phyloP scores from a whole-genome alignment of 1,140 invertebrate species.

The Portunus trituberculatus region DNA sequence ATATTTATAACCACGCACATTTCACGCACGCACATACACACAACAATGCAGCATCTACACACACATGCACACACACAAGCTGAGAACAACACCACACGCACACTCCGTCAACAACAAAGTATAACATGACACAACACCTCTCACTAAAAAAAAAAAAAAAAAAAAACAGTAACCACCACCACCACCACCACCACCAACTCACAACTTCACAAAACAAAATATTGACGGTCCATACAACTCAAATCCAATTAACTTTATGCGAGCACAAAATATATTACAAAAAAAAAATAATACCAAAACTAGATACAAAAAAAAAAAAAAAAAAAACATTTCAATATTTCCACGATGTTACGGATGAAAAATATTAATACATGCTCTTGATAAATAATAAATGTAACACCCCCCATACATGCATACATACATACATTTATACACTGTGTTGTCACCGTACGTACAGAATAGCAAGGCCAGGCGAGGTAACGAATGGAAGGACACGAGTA shows the following conservation, averaged over 20 bases:
- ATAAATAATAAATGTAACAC: background rate
- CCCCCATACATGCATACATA: no score
- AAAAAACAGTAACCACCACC: background rate
- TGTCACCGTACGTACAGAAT: no score
- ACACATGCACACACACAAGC: no score
- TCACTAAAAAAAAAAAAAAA: background rate
- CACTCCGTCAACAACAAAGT: no score
- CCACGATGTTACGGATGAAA: slow-evolving; percentile 13
- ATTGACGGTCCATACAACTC: slow-evolving; percentile 12
- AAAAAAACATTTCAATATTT: slow-evolving; percentile 3
- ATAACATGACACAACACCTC: no score
- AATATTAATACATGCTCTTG: slow-evolving; percentile 6
- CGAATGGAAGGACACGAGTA: no score
- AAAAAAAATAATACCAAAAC: background rate
- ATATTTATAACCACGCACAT: background rate
- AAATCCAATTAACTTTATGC: slow-evolving; percentile 15
- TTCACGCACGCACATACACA: background rate
- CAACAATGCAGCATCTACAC: no score
- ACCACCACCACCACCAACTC: background rate
- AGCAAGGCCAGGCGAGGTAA: no score
- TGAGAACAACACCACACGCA: no score
- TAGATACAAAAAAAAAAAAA: background rate
- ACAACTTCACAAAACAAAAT: background rate
- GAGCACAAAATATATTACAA: background rate
- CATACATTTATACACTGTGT: no score